Percentiles rank a stretch among this genome's conserved stretches.
These are phyloP conservation scores for Ceratina australensis DNA, from an alignment of 1,140 invertebrate species.

Conservation along the genomic window DNA sequence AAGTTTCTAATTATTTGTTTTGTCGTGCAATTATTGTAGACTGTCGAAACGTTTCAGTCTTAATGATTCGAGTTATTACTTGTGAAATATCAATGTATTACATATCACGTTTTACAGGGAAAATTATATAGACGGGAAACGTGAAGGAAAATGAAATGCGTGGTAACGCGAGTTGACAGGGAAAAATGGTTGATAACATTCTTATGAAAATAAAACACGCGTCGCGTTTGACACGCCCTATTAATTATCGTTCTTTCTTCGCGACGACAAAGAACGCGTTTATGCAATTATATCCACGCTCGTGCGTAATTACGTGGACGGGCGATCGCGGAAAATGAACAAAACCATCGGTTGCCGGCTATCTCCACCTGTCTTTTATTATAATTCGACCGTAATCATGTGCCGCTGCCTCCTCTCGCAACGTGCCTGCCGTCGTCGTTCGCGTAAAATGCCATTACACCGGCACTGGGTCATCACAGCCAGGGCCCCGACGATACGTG, in stretches of 20 bases:
- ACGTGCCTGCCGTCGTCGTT: too few species aligned
- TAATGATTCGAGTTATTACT: too few species aligned
- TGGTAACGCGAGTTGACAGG: too few species aligned
- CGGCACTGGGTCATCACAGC: slow-evolving; percentile 8
- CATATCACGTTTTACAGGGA: too few species aligned
- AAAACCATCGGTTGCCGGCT: slow-evolving; percentile 14
- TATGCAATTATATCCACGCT: slow-evolving; percentile 11
- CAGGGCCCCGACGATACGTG: not conserved
- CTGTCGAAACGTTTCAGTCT: too few species aligned
- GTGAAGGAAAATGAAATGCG: too few species aligned
- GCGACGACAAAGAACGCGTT: slow-evolving; percentile 21
- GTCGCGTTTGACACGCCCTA: slow-evolving; percentile 14
- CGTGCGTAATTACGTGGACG: slow-evolving; percentile 28
- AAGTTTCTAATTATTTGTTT: too few species aligned
- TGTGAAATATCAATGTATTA: too few species aligned
- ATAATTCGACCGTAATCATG: slow-evolving; percentile 28
- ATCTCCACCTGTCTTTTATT: not conserved
- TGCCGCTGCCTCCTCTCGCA: not conserved
- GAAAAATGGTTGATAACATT: too few species aligned
- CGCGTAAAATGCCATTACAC: not conserved
- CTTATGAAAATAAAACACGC: not conserved
- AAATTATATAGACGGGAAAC: too few species aligned
- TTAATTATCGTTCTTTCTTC: slow-evolving; percentile 7
- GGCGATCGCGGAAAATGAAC: not conserved
- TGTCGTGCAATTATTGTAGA: too few species aligned